Evolutionary conservation across 2,113 vertebrate species (phyloP), one percentile per base, ranked within the genome.

Genomic region (Irena cyanogastra): DNA sequence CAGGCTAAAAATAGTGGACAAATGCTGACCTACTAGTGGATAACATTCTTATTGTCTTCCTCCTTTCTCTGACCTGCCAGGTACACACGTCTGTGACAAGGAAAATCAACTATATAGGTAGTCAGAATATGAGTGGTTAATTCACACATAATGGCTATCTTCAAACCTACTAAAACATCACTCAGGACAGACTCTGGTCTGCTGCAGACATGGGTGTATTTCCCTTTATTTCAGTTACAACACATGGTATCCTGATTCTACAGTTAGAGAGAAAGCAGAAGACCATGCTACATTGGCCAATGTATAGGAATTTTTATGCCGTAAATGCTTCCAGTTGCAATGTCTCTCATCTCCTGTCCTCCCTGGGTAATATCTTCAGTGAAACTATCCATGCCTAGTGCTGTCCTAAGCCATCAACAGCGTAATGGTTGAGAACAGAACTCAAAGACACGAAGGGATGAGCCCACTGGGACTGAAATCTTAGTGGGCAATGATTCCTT

Each of bases 71-170:
- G 27, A 52, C 20, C 41, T 80, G 22, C 3, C 19, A 30, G 30
- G 16, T 45, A 45, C 9, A 17, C 2, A 3, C 4, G 3, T 28
- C 37, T 0, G 0, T 33, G 23, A 69, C 23, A 69, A 85, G 7
- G 3, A 11, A 87, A 86, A 37, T 44, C 64, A 94, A 30, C 22
- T 24, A 5, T 17, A 35, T 5, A 10, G 24, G 7, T 37, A 57
- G 28, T 44, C 41, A 79, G 45, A 83, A n/a, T 61, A 61, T 41
- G 17, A 61, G 45, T 24, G 13, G 16, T 14, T 88, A 69, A 72
- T 69, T 76, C 63, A 83, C 11, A 42, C 7, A 12, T 12, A 26
- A 23, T 53, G 20, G 23, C 10, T 79, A 1, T 72, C 10, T 69
- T 79, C 57, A 85, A 88, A 53, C 26, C 8, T 74, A 42, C 50